phyloP scores from a whole-genome alignment of 2,888 invertebrate genomes.

The Mythimna pallens region DNA sequence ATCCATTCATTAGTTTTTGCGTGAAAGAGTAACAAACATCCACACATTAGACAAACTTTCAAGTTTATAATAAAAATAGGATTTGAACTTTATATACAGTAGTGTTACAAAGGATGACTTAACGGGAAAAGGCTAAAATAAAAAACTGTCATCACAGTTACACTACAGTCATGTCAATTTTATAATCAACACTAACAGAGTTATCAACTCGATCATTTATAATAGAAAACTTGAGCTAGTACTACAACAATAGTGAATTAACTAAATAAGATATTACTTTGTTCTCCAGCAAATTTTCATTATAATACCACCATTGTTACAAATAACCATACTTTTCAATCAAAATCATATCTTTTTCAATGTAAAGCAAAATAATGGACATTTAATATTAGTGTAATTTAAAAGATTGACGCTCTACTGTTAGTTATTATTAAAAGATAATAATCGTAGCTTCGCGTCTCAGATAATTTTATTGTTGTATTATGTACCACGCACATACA shows the following conservation, averaged over 20 bases:
- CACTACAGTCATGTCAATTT: neutral
- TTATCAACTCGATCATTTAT: neutral
- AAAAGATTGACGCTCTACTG: constrained; percentile 9
- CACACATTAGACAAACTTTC: no score
- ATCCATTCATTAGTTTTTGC: no score
- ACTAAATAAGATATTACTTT: constrained; percentile 9
- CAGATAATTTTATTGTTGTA: neutral
- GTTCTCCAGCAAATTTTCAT: neutral
- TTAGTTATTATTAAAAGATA: constrained; percentile 29
- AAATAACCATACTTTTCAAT: constrained; percentile 30
- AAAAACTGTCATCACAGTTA: no score
- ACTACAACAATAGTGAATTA: neutral
- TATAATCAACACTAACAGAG: neutral
- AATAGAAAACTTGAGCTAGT: neutral
- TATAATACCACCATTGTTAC: neutral
- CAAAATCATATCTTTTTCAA: constrained; percentile 24
- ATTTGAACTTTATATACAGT: no score
- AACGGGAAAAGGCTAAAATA: no score
- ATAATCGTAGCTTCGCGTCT: constrained; percentile 13
- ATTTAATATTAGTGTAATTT: constrained; percentile 30
- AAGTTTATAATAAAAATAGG: no score
- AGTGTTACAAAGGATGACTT: no score
- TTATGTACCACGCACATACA: neutral
- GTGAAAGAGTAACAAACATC: no score
- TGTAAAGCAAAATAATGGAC: constrained; percentile 5